These are phyloP conservation scores for Tokudaia tokunoshimensis DNA, from an alignment of 2,797 vertebrate species.

Conservation along the genomic window DNA sequence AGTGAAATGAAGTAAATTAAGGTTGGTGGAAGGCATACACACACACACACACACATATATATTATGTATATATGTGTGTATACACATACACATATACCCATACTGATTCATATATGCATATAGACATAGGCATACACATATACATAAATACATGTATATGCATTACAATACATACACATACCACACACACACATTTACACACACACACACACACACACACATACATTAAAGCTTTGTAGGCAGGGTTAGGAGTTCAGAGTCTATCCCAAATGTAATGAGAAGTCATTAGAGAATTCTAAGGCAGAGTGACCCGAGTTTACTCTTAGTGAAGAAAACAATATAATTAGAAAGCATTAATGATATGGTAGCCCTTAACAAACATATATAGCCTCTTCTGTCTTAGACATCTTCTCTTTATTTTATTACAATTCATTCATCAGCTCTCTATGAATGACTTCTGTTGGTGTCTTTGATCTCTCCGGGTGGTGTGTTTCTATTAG, in stretches of 20 bases:
- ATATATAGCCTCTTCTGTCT: not conserved
- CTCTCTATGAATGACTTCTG: not conserved
- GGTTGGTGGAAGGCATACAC: not conserved
- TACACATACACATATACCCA: not conserved
- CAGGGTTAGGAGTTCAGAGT: not conserved
- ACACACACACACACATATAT: rapidly evolving
- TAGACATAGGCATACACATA: not conserved
- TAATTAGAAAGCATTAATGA: not conserved
- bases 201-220: not conserved
- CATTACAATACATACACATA: no score
- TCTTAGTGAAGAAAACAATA: not conserved
- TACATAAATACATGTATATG: not conserved
- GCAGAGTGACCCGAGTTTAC: not conserved
- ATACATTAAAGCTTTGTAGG: not conserved
- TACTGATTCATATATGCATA: no score
- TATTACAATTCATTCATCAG: constrained; percentile 12
- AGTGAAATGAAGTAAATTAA: not conserved
- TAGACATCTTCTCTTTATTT: not conserved
- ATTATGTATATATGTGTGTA: rapidly evolving
- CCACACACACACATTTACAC: no score
- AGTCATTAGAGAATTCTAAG: not conserved
- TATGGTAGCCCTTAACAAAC: not conserved
- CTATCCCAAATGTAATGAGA: constrained; percentile 39
- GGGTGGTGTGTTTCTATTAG: constrained; percentile 11
- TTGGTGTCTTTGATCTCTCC: constrained; percentile 53